Evolutionary conservation across 2,797 vertebrate genomes (phyloP).

Genomic region (Gambelia wislizenii): DNA sequence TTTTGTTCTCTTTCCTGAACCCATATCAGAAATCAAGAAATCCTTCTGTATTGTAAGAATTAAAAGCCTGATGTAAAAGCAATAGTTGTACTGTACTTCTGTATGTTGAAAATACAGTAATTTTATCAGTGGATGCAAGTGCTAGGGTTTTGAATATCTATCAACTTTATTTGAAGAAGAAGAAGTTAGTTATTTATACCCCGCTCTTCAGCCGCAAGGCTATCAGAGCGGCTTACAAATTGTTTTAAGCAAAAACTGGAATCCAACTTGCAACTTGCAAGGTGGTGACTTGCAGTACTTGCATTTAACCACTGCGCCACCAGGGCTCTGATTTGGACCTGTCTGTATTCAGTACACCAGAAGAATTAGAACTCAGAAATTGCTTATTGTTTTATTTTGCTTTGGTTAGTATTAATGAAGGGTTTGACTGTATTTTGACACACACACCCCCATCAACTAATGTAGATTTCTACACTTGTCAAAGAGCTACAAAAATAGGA

Average conservation of each 20-base stretch:
- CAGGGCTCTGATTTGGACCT: no score
- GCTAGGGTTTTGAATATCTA: background rate
- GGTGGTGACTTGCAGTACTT: no score
- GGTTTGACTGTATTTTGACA: background rate
- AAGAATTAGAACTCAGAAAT: background rate
- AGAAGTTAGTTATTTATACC: no score
- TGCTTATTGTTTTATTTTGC: background rate
- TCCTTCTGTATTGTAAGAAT: background rate
- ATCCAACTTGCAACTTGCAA: no score
- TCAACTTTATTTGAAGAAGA: background rate
- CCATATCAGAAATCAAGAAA: background rate
- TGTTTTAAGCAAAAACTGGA: no score
- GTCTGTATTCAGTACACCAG: background rate
- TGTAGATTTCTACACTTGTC: no score
- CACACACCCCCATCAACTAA: background rate
- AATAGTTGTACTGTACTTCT: background rate
- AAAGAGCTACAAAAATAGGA: no score
- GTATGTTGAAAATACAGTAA: background rate
- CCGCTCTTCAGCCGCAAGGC: no score
- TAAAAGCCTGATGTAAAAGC: background rate
- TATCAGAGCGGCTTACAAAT: no score
- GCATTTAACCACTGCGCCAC: no score
- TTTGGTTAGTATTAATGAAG: background rate
- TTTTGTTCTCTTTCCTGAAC: background rate
- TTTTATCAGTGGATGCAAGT: background rate